These are phyloP conservation scores for Gavialis gangeticus DNA, from an alignment of 2,113 vertebrate genomes.

Conservation along the genomic window DNA sequence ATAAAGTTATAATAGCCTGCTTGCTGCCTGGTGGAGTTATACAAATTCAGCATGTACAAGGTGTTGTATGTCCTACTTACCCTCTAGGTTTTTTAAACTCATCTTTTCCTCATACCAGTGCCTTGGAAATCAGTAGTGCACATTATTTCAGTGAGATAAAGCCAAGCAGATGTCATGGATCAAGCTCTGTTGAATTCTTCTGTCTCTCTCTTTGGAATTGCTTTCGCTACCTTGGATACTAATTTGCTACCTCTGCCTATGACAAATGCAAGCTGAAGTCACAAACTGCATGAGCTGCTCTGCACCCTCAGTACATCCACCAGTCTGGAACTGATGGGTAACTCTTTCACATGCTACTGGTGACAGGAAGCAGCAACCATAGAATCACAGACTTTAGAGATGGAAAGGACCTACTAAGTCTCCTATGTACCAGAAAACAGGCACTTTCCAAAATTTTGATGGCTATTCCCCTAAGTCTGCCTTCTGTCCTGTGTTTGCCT, in stretches of 20 bases:
- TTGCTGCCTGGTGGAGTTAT: slow-evolving; percentile 56
- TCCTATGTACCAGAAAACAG: not conserved
- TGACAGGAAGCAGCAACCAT: not conserved
- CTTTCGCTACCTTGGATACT: slow-evolving; percentile 1
- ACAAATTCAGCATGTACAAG: slow-evolving; percentile 56
- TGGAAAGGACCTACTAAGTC: not conserved
- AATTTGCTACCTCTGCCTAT: not conserved
- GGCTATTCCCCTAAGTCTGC: not conserved
- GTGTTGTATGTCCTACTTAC: slow-evolving; percentile 48
- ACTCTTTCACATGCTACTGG: not conserved
- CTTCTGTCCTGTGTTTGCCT: not conserved
- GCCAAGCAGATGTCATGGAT: slow-evolving; percentile 4
- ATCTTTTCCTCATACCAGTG: slow-evolving; percentile 19
- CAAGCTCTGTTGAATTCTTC: not conserved
- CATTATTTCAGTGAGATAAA: slow-evolving; percentile 40
- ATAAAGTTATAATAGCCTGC: slow-evolving; percentile 80
- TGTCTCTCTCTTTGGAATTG: not conserved
- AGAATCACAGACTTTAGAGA: not conserved
- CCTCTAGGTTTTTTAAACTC: slow-evolving; percentile 66
- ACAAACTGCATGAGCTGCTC: not conserved
- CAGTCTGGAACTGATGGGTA: not conserved
- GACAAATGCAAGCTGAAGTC: not conserved
- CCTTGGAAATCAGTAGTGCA: slow-evolving; percentile 11
- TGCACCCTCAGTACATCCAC: rapidly evolving
- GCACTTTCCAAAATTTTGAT: not conserved